Base-by-base conservation (phyloP, 2,113 vertebrate genomes). In the Microcebus jonahi region DNA sequence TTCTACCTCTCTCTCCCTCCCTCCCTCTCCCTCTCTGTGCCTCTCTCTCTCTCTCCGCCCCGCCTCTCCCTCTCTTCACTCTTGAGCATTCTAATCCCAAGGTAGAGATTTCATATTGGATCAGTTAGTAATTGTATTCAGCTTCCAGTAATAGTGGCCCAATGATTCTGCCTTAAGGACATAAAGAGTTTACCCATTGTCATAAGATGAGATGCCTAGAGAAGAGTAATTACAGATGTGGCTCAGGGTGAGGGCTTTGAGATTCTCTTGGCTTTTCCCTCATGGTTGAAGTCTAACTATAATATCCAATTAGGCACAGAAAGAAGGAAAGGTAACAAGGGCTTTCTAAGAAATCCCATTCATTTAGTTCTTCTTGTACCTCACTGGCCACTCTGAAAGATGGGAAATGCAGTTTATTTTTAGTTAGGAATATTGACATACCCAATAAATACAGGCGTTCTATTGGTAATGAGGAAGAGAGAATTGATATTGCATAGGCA, bases 11-110 rank as follows among this genome's bases (percentile, higher is more conserved):
- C 27, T 76, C 21, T 31, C 8, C 29, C 1, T 18, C 0, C 8
- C 14, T 31, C 7, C 45, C 36, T 8, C 39, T 42, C 36, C 12
- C 42, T 61, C 36, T 23, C 21, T 42, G 6, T 5, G 1, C 34
- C 15, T 31, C 15, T 7, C 12, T 3, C 39, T 0, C 14, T 31
- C 1, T 18, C 0, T 10, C 48, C 10, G 2, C 48, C 48, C 48
- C 2, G 11, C 48, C 48, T 34, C 53, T 23, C 34, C 11, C 20
- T 55, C 31, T 57, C 6, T 77, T 34, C 5, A 29, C 42, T 29
- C 79, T 55, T 36, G 31, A 31, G 31, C 21, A 34, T 79, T 70
- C 45, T 45, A 45, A 8, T 29, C 3, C n/a, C 71, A 90, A 77
- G 27, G 14, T 10, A 53, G 2, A 71, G 17, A 27, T 45, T 85